Conservation (phyloP, 2,113 vertebrate genomes). For the Hypanus sabinus region DNA sequence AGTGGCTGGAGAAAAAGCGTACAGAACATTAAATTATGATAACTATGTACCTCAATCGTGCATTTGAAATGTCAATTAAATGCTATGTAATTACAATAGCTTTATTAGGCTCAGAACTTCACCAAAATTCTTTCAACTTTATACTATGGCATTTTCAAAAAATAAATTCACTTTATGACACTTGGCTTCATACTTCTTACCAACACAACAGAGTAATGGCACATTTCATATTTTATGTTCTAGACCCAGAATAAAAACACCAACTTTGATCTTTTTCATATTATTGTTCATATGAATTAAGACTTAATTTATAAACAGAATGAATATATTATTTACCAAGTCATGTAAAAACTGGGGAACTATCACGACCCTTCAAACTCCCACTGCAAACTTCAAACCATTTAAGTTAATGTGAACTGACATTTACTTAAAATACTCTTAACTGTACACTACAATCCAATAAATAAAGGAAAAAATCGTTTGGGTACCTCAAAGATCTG, state of each 20-base stretch:
- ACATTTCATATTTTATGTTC: not conserved
- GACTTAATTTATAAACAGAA: not conserved
- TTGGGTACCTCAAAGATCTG: constrained; percentile 91
- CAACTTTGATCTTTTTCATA: constrained; percentile 4
- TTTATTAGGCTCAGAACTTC: not conserved
- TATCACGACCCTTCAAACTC: not conserved
- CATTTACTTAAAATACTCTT: not conserved
- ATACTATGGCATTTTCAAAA: not conserved
- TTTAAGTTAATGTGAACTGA: not conserved
- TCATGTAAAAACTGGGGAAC: not conserved
- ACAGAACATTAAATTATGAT: not conserved
- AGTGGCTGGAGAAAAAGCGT: constrained; percentile 66
- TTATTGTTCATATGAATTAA: not conserved
- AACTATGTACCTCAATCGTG: not conserved
- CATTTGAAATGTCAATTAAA: no score
- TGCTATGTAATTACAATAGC: not conserved
- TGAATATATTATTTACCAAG: not conserved
- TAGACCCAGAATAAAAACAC: not conserved
- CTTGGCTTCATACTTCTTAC: not conserved
- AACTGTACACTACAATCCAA: not conserved
- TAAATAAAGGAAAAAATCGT: not conserved
- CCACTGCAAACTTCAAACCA: not conserved
- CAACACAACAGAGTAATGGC: not conserved
- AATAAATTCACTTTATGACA: not conserved
- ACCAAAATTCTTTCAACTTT: not conserved